phyloP scores from a whole-genome alignment of 2,797 vertebrate genomes.

The Euthynnus affinis region DNA sequence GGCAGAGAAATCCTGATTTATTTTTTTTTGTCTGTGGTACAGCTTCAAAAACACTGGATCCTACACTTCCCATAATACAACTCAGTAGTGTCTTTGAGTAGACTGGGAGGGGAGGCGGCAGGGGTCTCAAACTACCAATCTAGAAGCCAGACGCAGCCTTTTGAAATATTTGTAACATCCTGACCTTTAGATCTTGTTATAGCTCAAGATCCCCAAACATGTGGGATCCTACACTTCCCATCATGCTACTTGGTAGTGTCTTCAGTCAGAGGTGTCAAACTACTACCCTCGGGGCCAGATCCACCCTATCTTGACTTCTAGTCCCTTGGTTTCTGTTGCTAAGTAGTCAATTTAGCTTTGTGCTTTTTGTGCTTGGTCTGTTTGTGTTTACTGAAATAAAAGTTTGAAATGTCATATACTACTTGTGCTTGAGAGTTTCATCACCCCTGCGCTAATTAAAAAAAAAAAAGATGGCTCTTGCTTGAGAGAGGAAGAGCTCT shows the following conservation, averaged over 20 bases:
- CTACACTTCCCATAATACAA: slow-evolving; percentile 2
- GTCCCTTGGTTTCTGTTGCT: background rate
- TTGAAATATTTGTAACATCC: background rate
- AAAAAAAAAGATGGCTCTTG: background rate
- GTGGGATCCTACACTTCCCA: background rate
- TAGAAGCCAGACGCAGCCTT: no score
- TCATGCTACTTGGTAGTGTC: background rate
- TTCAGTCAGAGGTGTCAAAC: background rate
- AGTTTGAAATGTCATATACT: background rate
- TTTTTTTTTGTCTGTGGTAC: background rate
- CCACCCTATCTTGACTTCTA: no score
- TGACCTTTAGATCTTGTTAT: background rate
- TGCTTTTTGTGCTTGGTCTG: background rate
- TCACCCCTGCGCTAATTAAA: background rate
- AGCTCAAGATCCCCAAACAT: background rate
- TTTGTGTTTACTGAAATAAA: background rate
- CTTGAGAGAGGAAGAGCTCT: slow-evolving; percentile 10
- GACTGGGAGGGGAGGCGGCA: background rate
- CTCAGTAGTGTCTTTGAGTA: background rate
- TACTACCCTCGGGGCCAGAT: background rate
- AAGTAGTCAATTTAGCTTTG: background rate
- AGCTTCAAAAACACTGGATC: background rate
- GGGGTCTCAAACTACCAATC: background rate
- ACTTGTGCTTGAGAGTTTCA: background rate
- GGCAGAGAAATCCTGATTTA: background rate